Percentiles rank a stretch among this genome's conserved stretches.
phyloP scores from a whole-genome alignment of 2,797 vertebrate species.

The Helicolenus hilgendorfi region DNA sequence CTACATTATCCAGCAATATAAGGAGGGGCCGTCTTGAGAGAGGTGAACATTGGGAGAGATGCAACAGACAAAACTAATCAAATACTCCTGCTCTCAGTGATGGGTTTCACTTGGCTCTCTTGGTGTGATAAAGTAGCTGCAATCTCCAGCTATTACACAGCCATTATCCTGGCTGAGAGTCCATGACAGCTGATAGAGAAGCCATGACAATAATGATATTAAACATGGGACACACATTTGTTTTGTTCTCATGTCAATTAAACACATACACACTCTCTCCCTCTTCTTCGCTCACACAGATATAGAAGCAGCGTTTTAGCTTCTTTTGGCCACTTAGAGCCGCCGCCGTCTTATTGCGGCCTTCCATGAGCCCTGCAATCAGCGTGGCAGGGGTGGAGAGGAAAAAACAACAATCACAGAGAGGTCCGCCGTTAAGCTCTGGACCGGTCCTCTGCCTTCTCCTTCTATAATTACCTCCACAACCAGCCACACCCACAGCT shows the following conservation, averaged over 20 bases:
- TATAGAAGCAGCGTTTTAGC: background rate
- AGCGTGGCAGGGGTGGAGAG: constrained; percentile 51
- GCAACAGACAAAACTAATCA: constrained; percentile 62
- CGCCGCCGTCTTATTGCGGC: constrained; percentile 10
- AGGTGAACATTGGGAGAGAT: constrained; percentile 48
- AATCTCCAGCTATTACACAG: constrained; percentile 50
- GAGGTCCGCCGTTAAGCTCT: constrained; percentile 51
- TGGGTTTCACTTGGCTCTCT: constrained; percentile 45
- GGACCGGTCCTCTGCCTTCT: constrained; percentile 47
- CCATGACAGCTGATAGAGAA: constrained; percentile 40
- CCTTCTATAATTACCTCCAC: constrained; percentile 77
- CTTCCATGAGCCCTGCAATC: constrained; percentile 66
- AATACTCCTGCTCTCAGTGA: constrained; percentile 42
- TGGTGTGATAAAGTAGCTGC: constrained; percentile 42
- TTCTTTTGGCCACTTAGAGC: constrained; percentile 18
- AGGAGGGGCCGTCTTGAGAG: constrained; percentile 47
- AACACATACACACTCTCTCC: background rate
- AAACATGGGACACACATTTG: constrained; percentile 25
- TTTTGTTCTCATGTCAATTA: constrained; percentile 32
- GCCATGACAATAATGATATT: constrained; percentile 35
- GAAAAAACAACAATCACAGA: constrained; percentile 76
- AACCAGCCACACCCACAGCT: constrained; percentile 69
- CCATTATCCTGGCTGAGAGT: constrained; percentile 52
- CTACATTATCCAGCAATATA: constrained; percentile 62
- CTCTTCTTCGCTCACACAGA: background rate